Conservation (phyloP, 2,888 invertebrate genomes). For the Pandemis corylana region DNA sequence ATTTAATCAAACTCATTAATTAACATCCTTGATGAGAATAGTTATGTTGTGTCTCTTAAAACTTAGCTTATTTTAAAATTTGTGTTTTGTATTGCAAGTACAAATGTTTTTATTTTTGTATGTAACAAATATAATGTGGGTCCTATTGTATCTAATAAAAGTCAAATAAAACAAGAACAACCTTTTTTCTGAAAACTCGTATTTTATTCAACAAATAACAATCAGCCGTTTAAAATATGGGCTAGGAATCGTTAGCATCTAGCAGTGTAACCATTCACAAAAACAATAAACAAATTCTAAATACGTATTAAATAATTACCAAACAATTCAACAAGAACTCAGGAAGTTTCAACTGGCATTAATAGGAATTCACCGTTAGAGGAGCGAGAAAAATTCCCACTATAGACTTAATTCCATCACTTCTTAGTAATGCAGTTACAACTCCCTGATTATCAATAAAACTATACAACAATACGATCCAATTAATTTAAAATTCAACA, state of each 20-base stretch:
- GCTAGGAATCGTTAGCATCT: background rate
- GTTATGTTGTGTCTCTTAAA: too few relatives aligned
- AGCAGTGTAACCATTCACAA: background rate
- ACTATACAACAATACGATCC: background rate
- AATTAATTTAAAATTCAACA: background rate
- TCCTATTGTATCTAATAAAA: background rate
- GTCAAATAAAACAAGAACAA: constrained; percentile 28
- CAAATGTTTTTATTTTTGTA: background rate
- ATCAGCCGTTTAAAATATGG: constrained; percentile 43
- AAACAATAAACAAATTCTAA: background rate
- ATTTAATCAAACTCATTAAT: too few relatives aligned
- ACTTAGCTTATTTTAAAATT: too few relatives aligned
- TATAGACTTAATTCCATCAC: too few relatives aligned
- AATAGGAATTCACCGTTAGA: background rate
- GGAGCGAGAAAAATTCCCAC: background rate
- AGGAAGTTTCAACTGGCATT: background rate
- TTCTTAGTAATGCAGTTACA: background rate
- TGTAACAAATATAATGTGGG: background rate
- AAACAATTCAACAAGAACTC: background rate
- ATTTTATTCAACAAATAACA: constrained; percentile 61
- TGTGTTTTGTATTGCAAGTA: too few relatives aligned
- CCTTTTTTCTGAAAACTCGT: constrained; percentile 47
- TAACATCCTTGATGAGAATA: too few relatives aligned
- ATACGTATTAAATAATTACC: background rate
- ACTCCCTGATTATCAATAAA: background rate